phyloP scores from a whole-genome alignment of 2,797 vertebrate species.

The Saxicola maurus region DNA sequence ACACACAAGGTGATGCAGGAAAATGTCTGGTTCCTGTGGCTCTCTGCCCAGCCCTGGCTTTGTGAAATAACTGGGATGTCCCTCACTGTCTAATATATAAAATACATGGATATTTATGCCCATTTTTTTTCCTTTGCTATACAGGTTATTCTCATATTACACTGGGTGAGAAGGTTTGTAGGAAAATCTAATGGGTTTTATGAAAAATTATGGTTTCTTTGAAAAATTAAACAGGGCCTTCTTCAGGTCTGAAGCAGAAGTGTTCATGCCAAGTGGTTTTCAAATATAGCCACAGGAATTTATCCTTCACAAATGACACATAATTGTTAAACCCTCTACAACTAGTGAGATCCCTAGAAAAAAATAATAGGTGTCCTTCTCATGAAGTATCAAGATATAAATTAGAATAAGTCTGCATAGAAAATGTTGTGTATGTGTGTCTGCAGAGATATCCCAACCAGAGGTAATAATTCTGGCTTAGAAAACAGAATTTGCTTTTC shows the following conservation, averaged over 20 bases:
- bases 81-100: background rate
- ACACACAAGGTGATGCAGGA: background rate
- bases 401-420: background rate
- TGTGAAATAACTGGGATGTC: background rate
- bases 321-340: background rate
- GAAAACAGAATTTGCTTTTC: background rate
- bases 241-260: background rate
- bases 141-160: background rate
- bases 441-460: background rate
- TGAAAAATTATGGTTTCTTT: background rate
- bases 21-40: background rate
- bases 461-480: background rate
- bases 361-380: fast-evolving
- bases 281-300: background rate
- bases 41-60: background rate
- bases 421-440: background rate
- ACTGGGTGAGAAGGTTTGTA: background rate
- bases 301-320: background rate
- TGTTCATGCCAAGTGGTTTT: background rate
- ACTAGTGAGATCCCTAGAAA: background rate
- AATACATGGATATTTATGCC: background rate
- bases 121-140: background rate
- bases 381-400: background rate
- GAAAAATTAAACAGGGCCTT: background rate
- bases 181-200: background rate